A percentile compares a stretch with the other conserved stretches of the same genome.
phyloP scores from a whole-genome alignment of 2,888 invertebrate species.

The Cosmia pyralina region DNA sequence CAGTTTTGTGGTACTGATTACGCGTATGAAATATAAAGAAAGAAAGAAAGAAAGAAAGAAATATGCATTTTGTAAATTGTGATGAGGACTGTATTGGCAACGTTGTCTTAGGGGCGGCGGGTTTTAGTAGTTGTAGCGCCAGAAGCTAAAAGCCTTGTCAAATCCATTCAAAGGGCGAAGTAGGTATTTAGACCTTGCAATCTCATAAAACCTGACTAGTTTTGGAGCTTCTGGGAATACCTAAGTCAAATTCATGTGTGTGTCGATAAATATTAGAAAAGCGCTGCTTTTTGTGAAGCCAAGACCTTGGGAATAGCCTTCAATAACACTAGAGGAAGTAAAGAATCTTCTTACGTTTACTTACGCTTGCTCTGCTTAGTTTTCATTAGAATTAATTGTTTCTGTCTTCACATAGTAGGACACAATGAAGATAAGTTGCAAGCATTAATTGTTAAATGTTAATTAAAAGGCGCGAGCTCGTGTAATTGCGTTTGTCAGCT shows the following conservation, averaged over 20 bases:
- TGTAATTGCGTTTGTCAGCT: slow-evolving; percentile 46
- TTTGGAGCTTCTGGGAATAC: neutral
- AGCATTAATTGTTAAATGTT: slow-evolving; percentile 58
- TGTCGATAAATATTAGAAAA: neutral
- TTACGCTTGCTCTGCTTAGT: slow-evolving; percentile 28
- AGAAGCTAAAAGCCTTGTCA: no score
- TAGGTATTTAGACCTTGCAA: neutral
- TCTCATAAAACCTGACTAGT: neutral
- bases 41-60: no score
- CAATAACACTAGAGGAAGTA: slow-evolving; percentile 12
- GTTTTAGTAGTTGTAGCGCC: neutral
- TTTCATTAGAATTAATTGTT: slow-evolving; percentile 58
- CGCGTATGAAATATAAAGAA: no score
- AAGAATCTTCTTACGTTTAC: slow-evolving; percentile 4
- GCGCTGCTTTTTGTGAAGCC: neutral
- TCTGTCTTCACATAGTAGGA: slow-evolving; percentile 35
- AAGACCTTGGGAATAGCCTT: neutral
- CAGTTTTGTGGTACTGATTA: slow-evolving; percentile 5
- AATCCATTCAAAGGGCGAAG: neutral
- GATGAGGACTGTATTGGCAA: slow-evolving; percentile 1
- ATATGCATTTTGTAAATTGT: neutral
- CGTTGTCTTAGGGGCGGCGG: neutral
- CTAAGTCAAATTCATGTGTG: neutral
- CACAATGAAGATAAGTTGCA: slow-evolving; percentile 58
- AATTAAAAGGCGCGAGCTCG: slow-evolving; percentile 53